Evolutionary conservation across 2,888 invertebrate species (phyloP).

Genomic region (Athetis lepigone): DNA sequence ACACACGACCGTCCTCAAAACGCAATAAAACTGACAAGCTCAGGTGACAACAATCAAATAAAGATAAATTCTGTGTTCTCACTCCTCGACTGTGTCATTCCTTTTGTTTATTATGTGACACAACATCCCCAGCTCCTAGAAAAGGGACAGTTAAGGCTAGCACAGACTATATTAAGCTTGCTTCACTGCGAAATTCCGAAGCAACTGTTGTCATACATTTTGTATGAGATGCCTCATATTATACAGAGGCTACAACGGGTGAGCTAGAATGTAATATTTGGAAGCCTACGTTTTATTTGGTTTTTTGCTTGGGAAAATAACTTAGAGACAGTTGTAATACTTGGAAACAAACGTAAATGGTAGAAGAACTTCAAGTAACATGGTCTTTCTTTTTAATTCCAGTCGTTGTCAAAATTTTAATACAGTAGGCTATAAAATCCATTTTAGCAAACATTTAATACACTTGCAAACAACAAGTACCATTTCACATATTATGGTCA

Average conservation of each 20-base stretch:
- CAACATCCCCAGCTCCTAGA: conserved; percentile 31
- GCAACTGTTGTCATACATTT: conserved; percentile 62
- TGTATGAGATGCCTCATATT: conserved; percentile 55
- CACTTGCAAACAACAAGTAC: conserved; percentile 11
- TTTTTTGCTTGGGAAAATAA: conserved; percentile 14
- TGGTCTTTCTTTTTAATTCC: conserved; percentile 6
- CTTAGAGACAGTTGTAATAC: not conserved
- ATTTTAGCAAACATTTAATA: conserved; percentile 35
- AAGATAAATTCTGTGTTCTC: conserved; percentile 40
- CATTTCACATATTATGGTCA: conserved; percentile 30
- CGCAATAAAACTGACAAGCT: conserved; percentile 31
- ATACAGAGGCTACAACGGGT: conserved; percentile 34
- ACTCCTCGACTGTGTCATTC: conserved; percentile 8
- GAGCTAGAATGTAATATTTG: conserved; percentile 37
- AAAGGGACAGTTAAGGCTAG: conserved; percentile 45
- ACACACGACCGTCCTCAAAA: conserved; percentile 6
- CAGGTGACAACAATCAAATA: conserved; percentile 40
- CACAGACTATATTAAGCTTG: conserved; percentile 37
- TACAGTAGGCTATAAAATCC: conserved; percentile 28
- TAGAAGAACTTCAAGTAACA: not conserved
- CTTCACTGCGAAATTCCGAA: conserved; percentile 48
- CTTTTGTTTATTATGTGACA: conserved; percentile 39
- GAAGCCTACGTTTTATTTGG: conserved; percentile 5
- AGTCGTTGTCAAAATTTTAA: conserved; percentile 5
- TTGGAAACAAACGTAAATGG: not conserved